Evolutionary conservation across 2,113 vertebrate genomes (phyloP).

Genomic region (Lichenostomus cassidix): DNA sequence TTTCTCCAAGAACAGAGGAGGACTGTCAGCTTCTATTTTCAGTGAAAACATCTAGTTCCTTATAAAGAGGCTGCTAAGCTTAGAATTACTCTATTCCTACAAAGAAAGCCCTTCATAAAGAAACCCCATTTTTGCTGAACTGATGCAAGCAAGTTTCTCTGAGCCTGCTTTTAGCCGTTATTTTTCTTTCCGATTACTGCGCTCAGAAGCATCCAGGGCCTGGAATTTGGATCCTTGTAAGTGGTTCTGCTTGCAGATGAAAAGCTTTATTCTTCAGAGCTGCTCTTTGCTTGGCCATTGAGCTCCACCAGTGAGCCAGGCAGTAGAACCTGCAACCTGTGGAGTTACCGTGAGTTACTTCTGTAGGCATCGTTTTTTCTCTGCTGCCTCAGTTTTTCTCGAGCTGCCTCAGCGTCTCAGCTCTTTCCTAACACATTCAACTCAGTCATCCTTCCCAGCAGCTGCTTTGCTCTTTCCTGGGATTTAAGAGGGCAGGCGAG

Average conservation of each 20-base stretch:
- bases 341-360: neutral
- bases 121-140: neutral
- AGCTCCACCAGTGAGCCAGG: neutral
- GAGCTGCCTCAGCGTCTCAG: neutral
- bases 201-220: neutral
- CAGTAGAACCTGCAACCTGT: neutral
- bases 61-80: slow-evolving; percentile 16
- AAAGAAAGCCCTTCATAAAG: slow-evolving; percentile 48
- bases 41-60: slow-evolving; percentile 58
- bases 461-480: neutral
- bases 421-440: neutral
- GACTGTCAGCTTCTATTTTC: slow-evolving; percentile 64
- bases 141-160: slow-evolving; percentile 14
- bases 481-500: neutral
- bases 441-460: neutral
- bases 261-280: neutral
- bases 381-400: neutral
- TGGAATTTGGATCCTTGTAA: neutral
- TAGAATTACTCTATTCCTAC: neutral
- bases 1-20: slow-evolving; percentile 52
- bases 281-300: neutral
- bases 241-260: neutral
- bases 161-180: neutral
- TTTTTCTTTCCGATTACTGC: slow-evolving; percentile 56
- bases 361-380: neutral